Conservation (phyloP, 2,797 vertebrate species). For the Champsocephalus gunnari region DNA sequence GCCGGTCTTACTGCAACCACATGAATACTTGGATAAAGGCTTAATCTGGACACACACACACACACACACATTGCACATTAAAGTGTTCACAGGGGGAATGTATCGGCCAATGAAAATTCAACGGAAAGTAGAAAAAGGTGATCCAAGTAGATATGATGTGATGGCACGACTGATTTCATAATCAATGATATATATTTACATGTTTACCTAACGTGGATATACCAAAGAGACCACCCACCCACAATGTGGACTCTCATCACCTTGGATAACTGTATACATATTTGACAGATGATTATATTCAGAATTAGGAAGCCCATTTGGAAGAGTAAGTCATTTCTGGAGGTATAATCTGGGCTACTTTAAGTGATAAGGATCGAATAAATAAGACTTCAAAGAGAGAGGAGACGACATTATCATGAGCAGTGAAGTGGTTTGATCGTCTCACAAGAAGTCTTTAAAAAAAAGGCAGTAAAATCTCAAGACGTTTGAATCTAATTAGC, state of each 20-base stretch:
- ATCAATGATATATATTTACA: conserved; percentile 41
- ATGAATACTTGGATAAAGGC: conserved; percentile 37
- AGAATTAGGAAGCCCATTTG: conserved; percentile 15
- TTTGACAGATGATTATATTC: neutral
- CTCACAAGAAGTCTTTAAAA: conserved; percentile 39
- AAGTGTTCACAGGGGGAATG: conserved; percentile 62
- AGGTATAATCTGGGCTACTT: conserved; percentile 23
- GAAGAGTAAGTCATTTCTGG: neutral
- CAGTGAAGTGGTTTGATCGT: conserved; percentile 29
- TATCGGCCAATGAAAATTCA: conserved; percentile 50
- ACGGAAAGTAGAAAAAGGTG: conserved; percentile 26
- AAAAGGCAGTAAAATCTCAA: conserved; percentile 50
- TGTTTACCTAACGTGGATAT: conserved; percentile 29
- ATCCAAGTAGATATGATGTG: conserved; percentile 42
- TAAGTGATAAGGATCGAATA: conserved; percentile 22
- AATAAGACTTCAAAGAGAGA: conserved; percentile 28
- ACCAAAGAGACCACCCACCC: conserved; percentile 13
- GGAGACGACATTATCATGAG: conserved; percentile 16
- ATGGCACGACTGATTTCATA: conserved; percentile 39
- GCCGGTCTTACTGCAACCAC: conserved; percentile 39
- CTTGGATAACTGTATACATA: conserved; percentile 9
- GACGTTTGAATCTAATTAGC: conserved; percentile 18
- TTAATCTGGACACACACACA: conserved; percentile 25
- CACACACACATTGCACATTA: conserved; percentile 59
- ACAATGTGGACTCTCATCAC: conserved; percentile 21